Conservation (phyloP, 2,113 vertebrate species). For the Australoheros scitulus region DNA sequence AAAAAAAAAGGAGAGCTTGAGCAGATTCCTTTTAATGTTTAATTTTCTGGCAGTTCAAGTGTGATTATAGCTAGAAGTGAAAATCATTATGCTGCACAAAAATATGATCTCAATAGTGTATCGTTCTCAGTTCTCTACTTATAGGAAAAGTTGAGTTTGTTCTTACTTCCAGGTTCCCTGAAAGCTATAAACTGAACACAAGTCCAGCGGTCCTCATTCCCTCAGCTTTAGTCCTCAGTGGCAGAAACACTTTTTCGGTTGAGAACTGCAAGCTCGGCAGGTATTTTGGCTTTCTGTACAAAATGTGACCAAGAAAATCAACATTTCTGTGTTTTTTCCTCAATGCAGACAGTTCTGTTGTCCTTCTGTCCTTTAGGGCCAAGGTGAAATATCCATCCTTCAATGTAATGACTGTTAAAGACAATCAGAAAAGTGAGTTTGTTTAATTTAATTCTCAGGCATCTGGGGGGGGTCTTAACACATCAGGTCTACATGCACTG, state of each 20-base stretch:
- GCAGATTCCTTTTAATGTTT: slow-evolving; percentile 4
- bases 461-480: slow-evolving; percentile 21
- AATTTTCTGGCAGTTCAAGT: background rate
- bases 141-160: background rate
- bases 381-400: slow-evolving; percentile 63
- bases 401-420: slow-evolving; percentile 54
- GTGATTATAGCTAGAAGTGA: background rate
- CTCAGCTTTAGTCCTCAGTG: slow-evolving; percentile 58
- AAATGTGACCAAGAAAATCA: slow-evolving; percentile 9
- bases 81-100: slow-evolving; percentile 5
- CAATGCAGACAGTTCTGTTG: background rate
- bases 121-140: background rate
- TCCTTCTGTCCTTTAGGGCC: slow-evolving; percentile 57
- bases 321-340: background rate
- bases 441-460: slow-evolving; percentile 5
- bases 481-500: background rate
- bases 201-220: slow-evolving; percentile 58
- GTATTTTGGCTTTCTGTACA: slow-evolving; percentile 51
- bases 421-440: slow-evolving; percentile 74
- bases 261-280: slow-evolving; percentile 68
- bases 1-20: slow-evolving; percentile 4
- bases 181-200: slow-evolving; percentile 57
- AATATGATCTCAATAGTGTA: background rate
- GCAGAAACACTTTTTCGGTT: slow-evolving; percentile 48
- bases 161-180: slow-evolving; percentile 57